phyloP scores from a whole-genome alignment of 2,797 vertebrate species.

The Heteromormyrus szaboi region DNA sequence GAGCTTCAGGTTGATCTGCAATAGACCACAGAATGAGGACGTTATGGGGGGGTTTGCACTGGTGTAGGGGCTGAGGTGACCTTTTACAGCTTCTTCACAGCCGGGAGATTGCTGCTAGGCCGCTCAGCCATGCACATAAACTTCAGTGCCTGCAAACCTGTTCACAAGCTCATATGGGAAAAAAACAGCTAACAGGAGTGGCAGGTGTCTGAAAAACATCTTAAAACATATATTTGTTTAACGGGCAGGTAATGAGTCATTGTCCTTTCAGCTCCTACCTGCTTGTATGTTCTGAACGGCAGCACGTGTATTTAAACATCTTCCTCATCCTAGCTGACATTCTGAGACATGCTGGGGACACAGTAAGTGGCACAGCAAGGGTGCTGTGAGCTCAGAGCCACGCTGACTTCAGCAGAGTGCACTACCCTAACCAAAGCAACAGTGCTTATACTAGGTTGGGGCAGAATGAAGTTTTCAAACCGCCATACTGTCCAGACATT shows the following conservation, averaged over 20 bases:
- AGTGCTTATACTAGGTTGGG: not conserved
- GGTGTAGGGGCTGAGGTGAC: not conserved
- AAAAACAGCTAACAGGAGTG: not conserved
- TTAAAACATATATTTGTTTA: not conserved
- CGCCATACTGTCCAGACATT: not conserved
- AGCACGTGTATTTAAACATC: not conserved
- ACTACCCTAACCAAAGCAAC: not conserved
- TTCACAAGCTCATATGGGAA: not conserved
- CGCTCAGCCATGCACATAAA: not conserved
- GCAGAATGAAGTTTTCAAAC: not conserved
- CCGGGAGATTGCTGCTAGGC: not conserved
- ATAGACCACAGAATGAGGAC: not conserved
- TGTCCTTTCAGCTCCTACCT: not conserved
- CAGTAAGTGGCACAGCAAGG: not conserved
- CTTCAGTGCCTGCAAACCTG: not conserved
- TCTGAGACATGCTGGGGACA: not conserved
- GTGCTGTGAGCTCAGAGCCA: not conserved
- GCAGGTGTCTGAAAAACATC: not conserved
- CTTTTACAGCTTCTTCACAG: not conserved
- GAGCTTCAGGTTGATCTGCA: slow-evolving; percentile 92
- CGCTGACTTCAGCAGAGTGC: not conserved
- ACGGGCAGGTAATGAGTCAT: not conserved
- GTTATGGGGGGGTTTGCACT: not conserved
- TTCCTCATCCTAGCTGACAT: not conserved
- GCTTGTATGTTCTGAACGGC: not conserved